Base-by-base conservation (phyloP, 2,888 invertebrate genomes). In the Troides aeacus region DNA sequence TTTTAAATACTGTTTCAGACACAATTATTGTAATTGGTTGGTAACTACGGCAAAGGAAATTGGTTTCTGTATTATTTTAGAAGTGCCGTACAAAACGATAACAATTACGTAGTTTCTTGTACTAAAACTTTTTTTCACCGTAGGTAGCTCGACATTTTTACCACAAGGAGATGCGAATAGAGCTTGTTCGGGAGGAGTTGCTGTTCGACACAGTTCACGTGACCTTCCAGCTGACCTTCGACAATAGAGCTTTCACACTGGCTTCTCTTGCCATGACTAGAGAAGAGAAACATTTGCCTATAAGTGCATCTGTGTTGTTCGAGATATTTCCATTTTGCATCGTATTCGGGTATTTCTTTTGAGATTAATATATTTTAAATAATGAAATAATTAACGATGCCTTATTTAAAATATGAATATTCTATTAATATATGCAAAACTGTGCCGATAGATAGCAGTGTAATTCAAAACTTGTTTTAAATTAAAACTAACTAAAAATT, bases 291-390 rank as follows among this genome's bases (percentile, higher is more conserved):
- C 97, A 97, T 86, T 89, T 98, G 76, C 97, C 98, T 10, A 97
- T 98, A 76, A 96, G 96, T 81, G 97, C 97, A 0, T 96, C 97
- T 15, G 96, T 98, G 39, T 93, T 99, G 62, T 98, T 99, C 80
- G 98, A 99, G 86, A 97, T 99, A 81, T 99, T 99, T 86, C 99
- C 99, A 1, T 99, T 99, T 93, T 98, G 98, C 89, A 97, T 99
- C 76, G 98, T 99, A 59, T 99, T 99, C 87, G 97, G 97, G 96
- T 97, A 89, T 93, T 94, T 93, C 71, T 46, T 46, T 21, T 46
- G 2, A 15, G 15, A 15, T 15, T 46, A 46, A 50, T 50, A 50
- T 17, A 10, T 10, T 39, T 10, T 10, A 7, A 39, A 39, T 39
- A 39, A 39, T 39, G 39, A 36, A 36, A 36, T 36, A 21, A 39